Conservation (phyloP, 1,140 invertebrate genomes). For the Dreissena rostriformis region DNA sequence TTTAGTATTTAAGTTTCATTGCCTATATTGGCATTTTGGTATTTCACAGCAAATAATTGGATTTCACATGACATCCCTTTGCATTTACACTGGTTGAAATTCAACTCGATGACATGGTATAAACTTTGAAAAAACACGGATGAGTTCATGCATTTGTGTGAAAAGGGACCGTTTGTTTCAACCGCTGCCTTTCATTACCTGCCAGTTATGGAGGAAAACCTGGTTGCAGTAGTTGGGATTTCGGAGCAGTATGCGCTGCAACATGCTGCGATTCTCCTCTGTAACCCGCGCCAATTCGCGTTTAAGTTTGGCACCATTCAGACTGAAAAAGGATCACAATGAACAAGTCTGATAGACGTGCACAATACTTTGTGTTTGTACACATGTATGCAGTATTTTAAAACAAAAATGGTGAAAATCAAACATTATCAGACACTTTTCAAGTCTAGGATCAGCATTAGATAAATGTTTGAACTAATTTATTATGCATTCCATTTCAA, state of each 20-base stretch:
- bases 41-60: background rate
- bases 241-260: background rate
- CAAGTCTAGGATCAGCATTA: too few species aligned
- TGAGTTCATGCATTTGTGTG: background rate
- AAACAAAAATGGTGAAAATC: too few species aligned
- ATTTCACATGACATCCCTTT: background rate
- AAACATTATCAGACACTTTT: too few species aligned
- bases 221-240: constrained; percentile 30
- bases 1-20: too few species aligned
- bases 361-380: too few species aligned
- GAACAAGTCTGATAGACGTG: background rate
- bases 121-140: background rate
- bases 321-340: constrained; percentile 4
- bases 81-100: background rate
- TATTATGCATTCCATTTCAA: too few species aligned
- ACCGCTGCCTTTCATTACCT: constrained; percentile 1
- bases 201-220: constrained; percentile 1
- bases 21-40: background rate
- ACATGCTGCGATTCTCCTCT: constrained; percentile 13
- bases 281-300: constrained; percentile 24
- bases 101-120: too few species aligned
- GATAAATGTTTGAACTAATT: too few species aligned
- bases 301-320: constrained; percentile 17
- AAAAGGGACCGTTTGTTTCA: too few species aligned
- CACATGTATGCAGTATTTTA: too few species aligned